Evolutionary conservation across 2,888 invertebrate genomes (phyloP), one percentile per base, ranked within the genome.

Genomic region (Tinea semifulvella): DNA sequence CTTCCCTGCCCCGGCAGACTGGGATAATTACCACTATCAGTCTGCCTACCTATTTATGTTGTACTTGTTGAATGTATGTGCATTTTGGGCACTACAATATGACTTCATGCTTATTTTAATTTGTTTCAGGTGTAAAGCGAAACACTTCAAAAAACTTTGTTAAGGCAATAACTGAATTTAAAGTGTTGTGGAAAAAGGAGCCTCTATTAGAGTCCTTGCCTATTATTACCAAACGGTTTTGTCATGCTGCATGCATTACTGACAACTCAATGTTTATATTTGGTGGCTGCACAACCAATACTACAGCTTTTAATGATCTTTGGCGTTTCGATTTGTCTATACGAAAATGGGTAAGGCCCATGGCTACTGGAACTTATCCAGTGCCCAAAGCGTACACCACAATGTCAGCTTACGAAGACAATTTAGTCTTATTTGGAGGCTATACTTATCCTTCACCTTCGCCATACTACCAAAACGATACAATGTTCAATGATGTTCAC

Each of bases 361-460:
- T 92, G 36, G 90, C 94, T 2, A 89, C 88, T 71, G 95, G 82
- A 25, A 90, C 88, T 40, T 96, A 97, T 77, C 98, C 98, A 6
- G 94, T 95, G 3, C 97, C 98, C 1, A 98, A 97, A 76, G 96
- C 96, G 43, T 95, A 95, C 64, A 94, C 96, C 22, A 90, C 94
- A 13, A 88, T 98, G 86, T 90, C 96, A n/a, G 85, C 88, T 52
- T 92, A 95, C 73, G 88, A 90, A 55, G 89, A 94, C 56, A 87
- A 84, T 52, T 82, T 98, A 52, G 84, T 94, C 49, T 77, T 98
- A 44, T 98, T 96, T 80, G 98, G 98, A 35, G 98, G 98, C 4
- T 97, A 96, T 94, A 91, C 96, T 8, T 94, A 95, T 71, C 95
- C 96, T 17, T 91, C 94, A 51, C 80, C 92, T 46, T 88, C 92